Evolutionary conservation across 2,113 vertebrate species (phyloP).

Genomic region (Chunga burmeisteri): DNA sequence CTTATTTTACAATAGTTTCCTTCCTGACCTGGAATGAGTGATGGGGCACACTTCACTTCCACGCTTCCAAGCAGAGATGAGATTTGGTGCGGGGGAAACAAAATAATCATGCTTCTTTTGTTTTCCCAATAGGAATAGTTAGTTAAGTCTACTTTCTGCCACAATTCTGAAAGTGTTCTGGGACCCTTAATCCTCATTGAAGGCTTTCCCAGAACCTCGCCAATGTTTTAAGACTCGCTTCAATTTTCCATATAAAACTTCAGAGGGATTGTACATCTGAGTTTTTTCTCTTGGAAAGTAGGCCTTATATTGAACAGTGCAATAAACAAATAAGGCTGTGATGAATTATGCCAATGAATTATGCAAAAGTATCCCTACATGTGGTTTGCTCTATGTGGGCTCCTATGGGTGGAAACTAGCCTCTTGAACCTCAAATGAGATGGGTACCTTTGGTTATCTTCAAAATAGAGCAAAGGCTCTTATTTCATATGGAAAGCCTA

Average conservation of each 20-base stretch:
- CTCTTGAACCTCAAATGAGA: background rate
- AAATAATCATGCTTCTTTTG: background rate
- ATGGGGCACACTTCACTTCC: background rate
- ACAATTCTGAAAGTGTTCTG: background rate
- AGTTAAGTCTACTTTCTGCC: background rate
- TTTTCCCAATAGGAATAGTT: background rate
- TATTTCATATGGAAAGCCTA: background rate
- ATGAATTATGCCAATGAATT: background rate
- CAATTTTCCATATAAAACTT: background rate
- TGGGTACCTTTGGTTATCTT: background rate
- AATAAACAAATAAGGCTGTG: background rate
- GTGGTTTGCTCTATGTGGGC: background rate
- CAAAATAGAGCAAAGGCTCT: background rate
- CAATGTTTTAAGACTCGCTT: background rate
- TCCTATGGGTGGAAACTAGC: background rate
- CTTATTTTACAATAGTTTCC: background rate
- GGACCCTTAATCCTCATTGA: background rate
- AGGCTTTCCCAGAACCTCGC: background rate
- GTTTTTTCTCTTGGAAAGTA: background rate
- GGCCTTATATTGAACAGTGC: background rate
- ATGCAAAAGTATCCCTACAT: background rate
- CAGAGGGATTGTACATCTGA: background rate
- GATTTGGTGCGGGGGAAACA: background rate
- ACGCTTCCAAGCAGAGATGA: background rate
- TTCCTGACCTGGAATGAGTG: background rate